These are phyloP conservation scores for Apodemia duryi DNA, from an alignment of 2,888 invertebrate genomes.

Conservation along the genomic window DNA sequence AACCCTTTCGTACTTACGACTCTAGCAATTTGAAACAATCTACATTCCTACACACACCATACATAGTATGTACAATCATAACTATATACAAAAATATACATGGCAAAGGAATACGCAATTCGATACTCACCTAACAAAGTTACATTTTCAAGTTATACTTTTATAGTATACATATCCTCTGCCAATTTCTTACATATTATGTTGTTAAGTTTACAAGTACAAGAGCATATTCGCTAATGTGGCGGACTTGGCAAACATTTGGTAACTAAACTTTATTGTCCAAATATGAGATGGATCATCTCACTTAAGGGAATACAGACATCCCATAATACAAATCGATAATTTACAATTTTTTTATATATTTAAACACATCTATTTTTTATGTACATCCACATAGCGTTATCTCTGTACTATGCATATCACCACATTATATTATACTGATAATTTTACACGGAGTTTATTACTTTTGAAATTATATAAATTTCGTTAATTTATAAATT, in stretches of 20 bases:
- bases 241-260: slow-evolving; percentile 42
- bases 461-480: too few species aligned
- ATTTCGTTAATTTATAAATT: too few species aligned
- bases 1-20: slow-evolving; percentile 44
- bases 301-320: slow-evolving; percentile 21
- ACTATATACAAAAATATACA: slow-evolving; percentile 68
- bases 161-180: slow-evolving; percentile 18
- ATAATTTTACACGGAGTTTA: neutral
- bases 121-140: slow-evolving; percentile 37
- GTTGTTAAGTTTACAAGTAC: slow-evolving; percentile 16
- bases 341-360: neutral
- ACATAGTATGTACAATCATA: slow-evolving; percentile 73
- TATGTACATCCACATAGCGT: slow-evolving; percentile 13
- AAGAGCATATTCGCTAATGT: slow-evolving; percentile 38
- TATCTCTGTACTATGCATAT: neutral
- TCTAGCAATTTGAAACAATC: slow-evolving; percentile 65
- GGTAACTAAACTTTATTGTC: slow-evolving; percentile 69
- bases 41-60: slow-evolving; percentile 70
- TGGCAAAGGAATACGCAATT: slow-evolving; percentile 42
- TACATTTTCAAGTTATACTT: slow-evolving; percentile 19
- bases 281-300: slow-evolving; percentile 30
- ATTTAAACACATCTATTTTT: slow-evolving; percentile 1
- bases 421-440: neutral
- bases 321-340: neutral
- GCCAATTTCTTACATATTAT: slow-evolving; percentile 18